These are phyloP conservation scores for Chionoecetes opilio DNA, from an alignment of 1,140 invertebrate species.

Conservation along the genomic window DNA sequence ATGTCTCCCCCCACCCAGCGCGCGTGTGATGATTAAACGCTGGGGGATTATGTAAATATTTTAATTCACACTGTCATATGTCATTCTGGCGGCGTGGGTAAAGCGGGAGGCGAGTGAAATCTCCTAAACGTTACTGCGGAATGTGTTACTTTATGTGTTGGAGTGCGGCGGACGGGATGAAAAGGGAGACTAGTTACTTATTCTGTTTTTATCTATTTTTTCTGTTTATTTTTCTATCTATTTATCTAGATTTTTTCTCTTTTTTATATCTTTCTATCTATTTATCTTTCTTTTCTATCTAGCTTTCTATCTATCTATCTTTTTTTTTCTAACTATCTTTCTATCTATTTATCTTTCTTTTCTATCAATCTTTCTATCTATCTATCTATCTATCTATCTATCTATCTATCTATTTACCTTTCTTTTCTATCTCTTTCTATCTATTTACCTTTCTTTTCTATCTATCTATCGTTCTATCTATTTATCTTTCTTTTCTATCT, in stretches of 20 bases:
- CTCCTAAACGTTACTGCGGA: neutral
- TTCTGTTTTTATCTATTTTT: no score
- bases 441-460: neutral
- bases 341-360: neutral
- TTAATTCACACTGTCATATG: constrained; percentile 9
- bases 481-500: neutral
- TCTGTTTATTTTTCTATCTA: no score
- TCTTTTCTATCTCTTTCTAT: neutral
- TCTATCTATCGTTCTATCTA: neutral
- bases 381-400: neutral
- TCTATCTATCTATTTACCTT: neutral
- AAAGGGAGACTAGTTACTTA: no score
- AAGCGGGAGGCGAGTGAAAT: neutral
- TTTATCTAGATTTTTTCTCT: no score
- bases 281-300: no score
- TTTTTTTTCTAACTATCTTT: no score
- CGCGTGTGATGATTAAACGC: neutral
- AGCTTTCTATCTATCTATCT: no score
- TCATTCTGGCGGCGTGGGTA: neutral
- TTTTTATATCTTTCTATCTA: no score
- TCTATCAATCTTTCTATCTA: neutral
- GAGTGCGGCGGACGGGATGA: no score
- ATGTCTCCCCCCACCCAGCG: neutral
- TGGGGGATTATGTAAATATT: neutral
- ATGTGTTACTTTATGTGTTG: neutral